Conservation (phyloP, 2,888 invertebrate genomes). For the Tiliacea citrago region DNA sequence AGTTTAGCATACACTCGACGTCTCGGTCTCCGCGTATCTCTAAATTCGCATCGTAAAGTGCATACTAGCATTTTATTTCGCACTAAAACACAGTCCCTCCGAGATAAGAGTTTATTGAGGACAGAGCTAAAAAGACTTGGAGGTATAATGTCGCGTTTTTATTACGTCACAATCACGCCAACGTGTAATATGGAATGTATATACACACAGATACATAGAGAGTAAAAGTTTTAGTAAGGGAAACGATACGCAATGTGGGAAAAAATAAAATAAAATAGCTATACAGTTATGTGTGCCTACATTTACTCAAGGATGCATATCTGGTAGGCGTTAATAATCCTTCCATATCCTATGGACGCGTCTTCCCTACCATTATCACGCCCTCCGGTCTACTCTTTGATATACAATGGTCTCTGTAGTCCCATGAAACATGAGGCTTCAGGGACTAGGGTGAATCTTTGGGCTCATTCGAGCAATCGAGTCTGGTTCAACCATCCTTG, state of each 20-base stretch:
- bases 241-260: background rate
- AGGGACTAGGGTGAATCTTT: too few relatives aligned
- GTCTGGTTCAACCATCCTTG: too few relatives aligned
- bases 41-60: constrained; percentile 66
- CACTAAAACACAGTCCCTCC: constrained; percentile 65
- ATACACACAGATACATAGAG: background rate
- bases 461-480: too few relatives aligned
- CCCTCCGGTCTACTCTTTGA: too few relatives aligned
- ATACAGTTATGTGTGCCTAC: too few relatives aligned
- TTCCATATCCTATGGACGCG: too few relatives aligned
- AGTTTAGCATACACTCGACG: constrained; percentile 59
- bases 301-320: too few relatives aligned
- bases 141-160: constrained; percentile 52
- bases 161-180: constrained; percentile 51
- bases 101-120: constrained; percentile 64
- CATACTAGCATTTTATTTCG: constrained; percentile 67
- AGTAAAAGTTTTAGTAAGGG: constrained; percentile 11
- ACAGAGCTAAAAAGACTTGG: constrained; percentile 55
- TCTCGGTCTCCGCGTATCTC: constrained; percentile 47
- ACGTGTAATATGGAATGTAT: background rate
- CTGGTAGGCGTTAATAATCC: too few relatives aligned
- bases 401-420: too few relatives aligned
- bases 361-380: too few relatives aligned
- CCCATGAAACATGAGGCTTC: too few relatives aligned
- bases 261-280: too few relatives aligned